These are phyloP conservation scores for Aphyosemion australe DNA, from an alignment of 2,113 vertebrate species.

Conservation along the genomic window DNA sequence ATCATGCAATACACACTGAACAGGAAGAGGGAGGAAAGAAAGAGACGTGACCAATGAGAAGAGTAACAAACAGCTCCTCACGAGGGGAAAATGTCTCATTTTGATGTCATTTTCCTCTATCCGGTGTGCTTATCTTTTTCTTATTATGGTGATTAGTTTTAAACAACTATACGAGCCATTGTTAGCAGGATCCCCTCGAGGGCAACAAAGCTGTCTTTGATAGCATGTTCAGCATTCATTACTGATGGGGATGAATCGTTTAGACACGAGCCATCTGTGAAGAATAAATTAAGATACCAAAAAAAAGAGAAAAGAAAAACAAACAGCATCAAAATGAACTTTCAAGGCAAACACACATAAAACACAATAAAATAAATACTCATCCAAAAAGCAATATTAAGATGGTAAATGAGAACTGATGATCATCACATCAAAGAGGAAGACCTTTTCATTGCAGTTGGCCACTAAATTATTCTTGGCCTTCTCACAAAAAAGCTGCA, in stretches of 20 bases:
- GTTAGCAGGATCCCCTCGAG: constrained; percentile 28
- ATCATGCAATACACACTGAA: too few species aligned
- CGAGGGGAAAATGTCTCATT: neutral
- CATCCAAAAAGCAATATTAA: neutral
- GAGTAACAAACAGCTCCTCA: neutral
- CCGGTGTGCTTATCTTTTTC: constrained; percentile 12
- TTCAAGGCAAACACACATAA: too few species aligned
- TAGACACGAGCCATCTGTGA: constrained; percentile 53
- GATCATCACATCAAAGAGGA: too few species aligned
- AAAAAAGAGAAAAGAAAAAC: neutral
- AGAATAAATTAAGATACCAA: constrained; percentile 14
- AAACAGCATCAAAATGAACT: neutral
- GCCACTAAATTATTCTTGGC: too few species aligned
- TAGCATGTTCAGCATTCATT: constrained; percentile 41
- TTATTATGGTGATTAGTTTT: constrained; percentile 28
- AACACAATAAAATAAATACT: neutral
- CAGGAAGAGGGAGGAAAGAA: too few species aligned
- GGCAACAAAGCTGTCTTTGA: constrained; percentile 45
- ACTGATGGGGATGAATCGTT: constrained; percentile 34
- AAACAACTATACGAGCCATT: constrained; percentile 25
- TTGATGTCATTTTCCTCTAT: constrained; percentile 9
- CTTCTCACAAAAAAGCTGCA: too few species aligned
- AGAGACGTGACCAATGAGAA: neutral
- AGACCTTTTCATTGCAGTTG: too few species aligned
- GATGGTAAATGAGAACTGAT: neutral